Base-by-base conservation (phyloP, 2,888 invertebrate genomes). In the Gasteruption jaculator region DNA sequence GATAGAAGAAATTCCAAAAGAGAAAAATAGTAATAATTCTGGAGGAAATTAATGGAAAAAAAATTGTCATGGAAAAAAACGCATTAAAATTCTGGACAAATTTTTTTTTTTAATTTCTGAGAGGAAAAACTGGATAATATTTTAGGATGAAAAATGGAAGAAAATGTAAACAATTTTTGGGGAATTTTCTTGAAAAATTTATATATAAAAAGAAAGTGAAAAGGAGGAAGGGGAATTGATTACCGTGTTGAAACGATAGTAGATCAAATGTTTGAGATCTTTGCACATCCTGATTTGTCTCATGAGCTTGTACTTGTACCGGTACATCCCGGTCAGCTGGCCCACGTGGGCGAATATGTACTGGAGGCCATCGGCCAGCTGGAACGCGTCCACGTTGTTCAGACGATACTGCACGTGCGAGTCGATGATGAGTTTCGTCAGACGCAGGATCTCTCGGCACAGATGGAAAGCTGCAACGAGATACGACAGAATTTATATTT, bases 321-420 rank as follows among this genome's bases (percentile, higher is more conserved):
- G 81, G 76, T 99, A 99, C 99, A 99, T 99, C 69, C 99, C 99
- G 0, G 99, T 99, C 45, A 99, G 76, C 71, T 99, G 99, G 1
- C 99, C 99, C 6, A 99, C 97, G 65, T 99, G 99, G 1, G 99
- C 94, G 71, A 99, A 99, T 49, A 99, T 93, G 71, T 99, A 99
- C 72, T 99, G 99, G 25, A 99, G 74, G 7, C 99, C 99, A 71
- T 99, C 99, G 5, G 99, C 86, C 54, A 99, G 75, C 78, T 99
- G 92, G 73, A 97, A 99, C 2, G 99, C 99, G 71, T 99, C 99
- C 6, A 99, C 96, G 65, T 99, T 99, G 74, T 99, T 99, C 48
- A 99, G 76, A 11, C 99, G 83, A 71, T 99, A 99, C 71, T 99
- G 99, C 1, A 99, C 99, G 71, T 99, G 99, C 0, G 96, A 95